Evolutionary conservation across 2,797 vertebrate genomes (phyloP).

Genomic region (Tamandua tetradactyla): DNA sequence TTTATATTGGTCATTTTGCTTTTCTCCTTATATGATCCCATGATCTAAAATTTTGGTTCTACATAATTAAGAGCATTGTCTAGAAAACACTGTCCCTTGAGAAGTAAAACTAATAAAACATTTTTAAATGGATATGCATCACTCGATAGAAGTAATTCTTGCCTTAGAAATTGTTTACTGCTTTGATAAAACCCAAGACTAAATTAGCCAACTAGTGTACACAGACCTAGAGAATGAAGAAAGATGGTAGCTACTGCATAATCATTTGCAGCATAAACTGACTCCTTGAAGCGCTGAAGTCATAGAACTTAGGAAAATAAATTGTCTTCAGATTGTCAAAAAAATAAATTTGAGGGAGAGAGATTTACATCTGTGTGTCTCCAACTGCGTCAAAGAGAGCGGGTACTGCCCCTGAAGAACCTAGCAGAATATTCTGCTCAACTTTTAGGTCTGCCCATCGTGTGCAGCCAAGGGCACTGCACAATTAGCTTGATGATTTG

Average conservation of each 20-base stretch:
- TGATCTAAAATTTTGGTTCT: not conserved
- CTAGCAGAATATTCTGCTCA: not conserved
- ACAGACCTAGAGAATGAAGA: not conserved
- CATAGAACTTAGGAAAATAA: not conserved
- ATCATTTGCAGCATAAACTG: not conserved
- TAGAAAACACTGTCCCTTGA: not conserved
- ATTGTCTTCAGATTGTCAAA: not conserved
- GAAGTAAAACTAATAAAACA: not conserved
- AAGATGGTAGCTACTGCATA: not conserved
- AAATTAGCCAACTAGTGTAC: not conserved
- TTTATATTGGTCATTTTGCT: not conserved
- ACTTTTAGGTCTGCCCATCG: not conserved
- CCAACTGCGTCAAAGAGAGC: not conserved
- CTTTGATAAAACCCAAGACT: not conserved
- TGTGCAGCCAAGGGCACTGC: no score
- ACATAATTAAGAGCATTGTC: not conserved
- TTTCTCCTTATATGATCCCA: not conserved
- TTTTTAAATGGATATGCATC: not conserved
- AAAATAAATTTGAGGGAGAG: not conserved
- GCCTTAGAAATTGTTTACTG: not conserved
- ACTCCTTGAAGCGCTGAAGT: not conserved
- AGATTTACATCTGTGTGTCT: not conserved
- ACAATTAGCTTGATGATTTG: not conserved
- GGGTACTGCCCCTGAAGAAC: rapidly evolving
- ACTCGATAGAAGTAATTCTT: not conserved